phyloP scores from a whole-genome alignment of 2,113 vertebrate species.

The Apteryx owenii region DNA sequence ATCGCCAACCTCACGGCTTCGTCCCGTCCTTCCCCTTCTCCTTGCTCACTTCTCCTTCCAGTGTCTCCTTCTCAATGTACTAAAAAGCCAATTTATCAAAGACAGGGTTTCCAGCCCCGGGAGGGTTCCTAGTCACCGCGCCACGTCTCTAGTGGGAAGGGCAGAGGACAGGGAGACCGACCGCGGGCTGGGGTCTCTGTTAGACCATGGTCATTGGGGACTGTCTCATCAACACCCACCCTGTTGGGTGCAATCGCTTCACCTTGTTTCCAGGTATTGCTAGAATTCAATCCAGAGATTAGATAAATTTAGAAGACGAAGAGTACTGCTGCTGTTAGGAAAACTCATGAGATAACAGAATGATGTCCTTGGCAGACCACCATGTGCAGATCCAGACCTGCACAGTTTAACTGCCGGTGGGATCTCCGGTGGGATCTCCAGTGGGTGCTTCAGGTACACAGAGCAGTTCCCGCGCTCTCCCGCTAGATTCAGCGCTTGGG shows the following conservation, averaged over 20 bases:
- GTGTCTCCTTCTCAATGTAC: background rate
- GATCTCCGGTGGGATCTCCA: background rate
- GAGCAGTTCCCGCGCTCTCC: background rate
- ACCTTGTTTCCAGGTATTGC: background rate
- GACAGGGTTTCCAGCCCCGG: background rate
- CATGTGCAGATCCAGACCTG: background rate
- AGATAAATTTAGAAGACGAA: background rate
- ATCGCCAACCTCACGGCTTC: constrained; percentile 41
- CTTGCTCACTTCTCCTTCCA: background rate
- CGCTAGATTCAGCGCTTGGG: background rate
- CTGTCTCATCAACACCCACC: background rate
- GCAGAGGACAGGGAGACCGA: background rate
- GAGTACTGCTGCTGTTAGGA: background rate
- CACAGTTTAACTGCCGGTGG: no score
- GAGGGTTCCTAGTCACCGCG: background rate
- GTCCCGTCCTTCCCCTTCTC: background rate
- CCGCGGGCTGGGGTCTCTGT: no score
- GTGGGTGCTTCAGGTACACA: background rate
- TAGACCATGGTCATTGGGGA: background rate
- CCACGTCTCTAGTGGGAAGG: background rate
- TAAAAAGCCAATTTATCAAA: background rate
- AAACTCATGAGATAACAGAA: background rate
- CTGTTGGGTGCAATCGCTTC: background rate
- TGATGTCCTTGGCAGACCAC: background rate
- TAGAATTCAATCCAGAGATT: background rate